Conservation (phyloP, 1,140 invertebrate species). For the Saccostrea echinata region DNA sequence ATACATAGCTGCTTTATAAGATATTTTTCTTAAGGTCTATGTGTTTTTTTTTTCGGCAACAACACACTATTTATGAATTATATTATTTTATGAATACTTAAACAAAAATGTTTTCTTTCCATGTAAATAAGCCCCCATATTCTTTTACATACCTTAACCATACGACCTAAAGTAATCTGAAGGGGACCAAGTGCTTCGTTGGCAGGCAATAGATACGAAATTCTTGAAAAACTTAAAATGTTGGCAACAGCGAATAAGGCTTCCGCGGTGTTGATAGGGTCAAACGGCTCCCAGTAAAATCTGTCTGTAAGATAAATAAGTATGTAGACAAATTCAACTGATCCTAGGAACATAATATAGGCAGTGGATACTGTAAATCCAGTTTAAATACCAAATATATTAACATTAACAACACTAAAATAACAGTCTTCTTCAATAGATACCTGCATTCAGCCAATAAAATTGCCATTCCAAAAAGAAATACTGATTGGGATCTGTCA, state of each 20-base stretch:
- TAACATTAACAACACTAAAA: background rate
- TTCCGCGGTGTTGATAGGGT: slow-evolving; percentile 73
- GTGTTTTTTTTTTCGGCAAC: too few species aligned
- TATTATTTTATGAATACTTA: too few species aligned
- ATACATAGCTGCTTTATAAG: too few species aligned
- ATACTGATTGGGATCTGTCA: background rate
- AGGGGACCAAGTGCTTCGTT: slow-evolving; percentile 75
- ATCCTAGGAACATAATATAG: background rate
- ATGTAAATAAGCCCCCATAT: too few species aligned
- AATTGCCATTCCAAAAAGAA: slow-evolving; percentile 18
- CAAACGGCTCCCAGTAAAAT: slow-evolving; percentile 71
- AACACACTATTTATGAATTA: too few species aligned
- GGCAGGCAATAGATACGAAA: slow-evolving; percentile 75
- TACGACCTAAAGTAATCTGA: slow-evolving; percentile 76
- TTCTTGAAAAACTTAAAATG: slow-evolving; percentile 76
- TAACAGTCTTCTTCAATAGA: background rate
- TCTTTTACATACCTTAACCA: slow-evolving; percentile 70
- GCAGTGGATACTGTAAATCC: background rate
- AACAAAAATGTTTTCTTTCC: too few species aligned
- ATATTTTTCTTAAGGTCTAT: too few species aligned
- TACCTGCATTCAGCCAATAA: slow-evolving; percentile 46
- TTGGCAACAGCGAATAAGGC: slow-evolving; percentile 75
- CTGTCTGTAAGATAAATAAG: slow-evolving; percentile 66
- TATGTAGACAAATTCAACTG: background rate
- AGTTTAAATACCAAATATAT: background rate